A percentile compares a stretch with the other conserved stretches of the same genome.
These are phyloP conservation scores for Trachemys scripta DNA, from an alignment of 2,113 vertebrate genomes.

Conservation along the genomic window DNA sequence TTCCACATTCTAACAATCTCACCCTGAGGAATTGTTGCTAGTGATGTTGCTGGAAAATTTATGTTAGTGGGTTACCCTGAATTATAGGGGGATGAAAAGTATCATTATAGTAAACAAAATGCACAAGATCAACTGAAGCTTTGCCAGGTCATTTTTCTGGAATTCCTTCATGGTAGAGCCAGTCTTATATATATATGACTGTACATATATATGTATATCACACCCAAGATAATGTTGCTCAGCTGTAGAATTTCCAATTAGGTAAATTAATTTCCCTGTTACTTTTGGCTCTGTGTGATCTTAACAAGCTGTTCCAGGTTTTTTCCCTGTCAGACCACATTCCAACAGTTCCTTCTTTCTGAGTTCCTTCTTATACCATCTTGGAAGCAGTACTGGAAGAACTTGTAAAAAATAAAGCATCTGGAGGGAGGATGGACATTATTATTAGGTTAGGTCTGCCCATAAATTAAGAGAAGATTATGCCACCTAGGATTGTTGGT, in stretches of 20 bases:
- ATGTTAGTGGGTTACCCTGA: fast-evolving
- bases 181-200: not conserved
- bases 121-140: not conserved
- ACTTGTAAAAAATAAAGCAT: not conserved
- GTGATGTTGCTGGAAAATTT: not conserved
- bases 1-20: not conserved
- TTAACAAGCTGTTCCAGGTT: not conserved
- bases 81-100: not conserved
- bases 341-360: not conserved
- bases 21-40: not conserved
- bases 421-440: not conserved
- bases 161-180: not conserved
- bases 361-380: not conserved
- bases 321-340: not conserved
- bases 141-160: not conserved
- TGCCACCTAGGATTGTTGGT: conserved; percentile 22
- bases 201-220: no score
- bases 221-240: not conserved
- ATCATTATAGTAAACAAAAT: not conserved
- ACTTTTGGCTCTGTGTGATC: not conserved
- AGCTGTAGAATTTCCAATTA: not conserved
- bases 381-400: not conserved
- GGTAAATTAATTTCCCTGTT: not conserved
- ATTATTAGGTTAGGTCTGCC: not conserved
- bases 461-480: conserved; percentile 38